Evolutionary conservation across 2,797 vertebrate genomes (phyloP).

Genomic region (Aphelocoma californica): DNA sequence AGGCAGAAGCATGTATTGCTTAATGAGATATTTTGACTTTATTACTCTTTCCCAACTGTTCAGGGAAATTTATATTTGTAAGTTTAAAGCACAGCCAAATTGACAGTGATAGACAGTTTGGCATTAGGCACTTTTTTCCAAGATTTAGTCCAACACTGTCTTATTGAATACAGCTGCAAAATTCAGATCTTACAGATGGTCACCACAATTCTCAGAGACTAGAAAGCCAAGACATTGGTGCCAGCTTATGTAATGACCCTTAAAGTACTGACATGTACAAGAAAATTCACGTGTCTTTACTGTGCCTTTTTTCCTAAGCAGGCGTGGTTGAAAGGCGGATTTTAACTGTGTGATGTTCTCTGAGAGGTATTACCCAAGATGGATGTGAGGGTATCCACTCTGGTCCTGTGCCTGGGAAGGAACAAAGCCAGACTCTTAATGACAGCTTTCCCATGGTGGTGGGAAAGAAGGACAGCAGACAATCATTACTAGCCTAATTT

Average conservation of each 20-base stretch:
- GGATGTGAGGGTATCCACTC: not conserved
- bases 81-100: conserved; percentile 44
- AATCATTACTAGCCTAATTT: not conserved
- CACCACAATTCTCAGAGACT: conserved; percentile 12
- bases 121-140: conserved; percentile 49
- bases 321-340: not conserved
- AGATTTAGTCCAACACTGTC: conserved; percentile 46
- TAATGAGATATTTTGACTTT: conserved; percentile 52
- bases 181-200: conserved; percentile 46
- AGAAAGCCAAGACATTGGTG: conserved; percentile 8
- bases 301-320: not conserved
- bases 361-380: not conserved
- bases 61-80: conserved; percentile 48
- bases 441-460: not conserved
- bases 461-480: not conserved
- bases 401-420: not conserved
- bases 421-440: not conserved
- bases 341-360: not conserved
- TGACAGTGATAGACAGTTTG: conserved; percentile 39
- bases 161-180: conserved; percentile 68
- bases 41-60: conserved; percentile 43
- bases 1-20: not conserved
- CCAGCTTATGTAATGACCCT: conserved; percentile 37
- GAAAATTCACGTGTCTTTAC: not conserved
- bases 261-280: conserved; percentile 5